These are phyloP conservation scores for Pseudonaja textilis DNA, from an alignment of 2,113 vertebrate genomes.

Conservation along the genomic window DNA sequence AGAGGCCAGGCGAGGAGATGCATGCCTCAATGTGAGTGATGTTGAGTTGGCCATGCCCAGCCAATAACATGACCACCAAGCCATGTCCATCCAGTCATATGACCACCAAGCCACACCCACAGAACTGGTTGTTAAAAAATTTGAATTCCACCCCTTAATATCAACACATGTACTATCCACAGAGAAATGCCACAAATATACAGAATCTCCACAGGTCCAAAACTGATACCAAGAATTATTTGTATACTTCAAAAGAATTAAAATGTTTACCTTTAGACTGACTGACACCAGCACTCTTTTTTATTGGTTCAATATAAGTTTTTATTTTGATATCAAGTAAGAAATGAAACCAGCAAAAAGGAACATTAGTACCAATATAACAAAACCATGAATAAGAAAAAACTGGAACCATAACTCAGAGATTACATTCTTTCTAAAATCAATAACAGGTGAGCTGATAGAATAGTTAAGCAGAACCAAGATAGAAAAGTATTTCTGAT, in stretches of 20 bases:
- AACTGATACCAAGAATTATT: neutral
- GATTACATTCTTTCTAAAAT: neutral
- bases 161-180: neutral
- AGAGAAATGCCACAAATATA: neutral
- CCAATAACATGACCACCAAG: too few relatives aligned
- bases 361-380: neutral
- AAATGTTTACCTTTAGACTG: neutral
- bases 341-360: neutral
- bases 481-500: neutral
- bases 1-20: too few relatives aligned
- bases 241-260: neutral
- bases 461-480: neutral
- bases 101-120: too few relatives aligned
- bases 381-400: neutral
- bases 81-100: too few relatives aligned
- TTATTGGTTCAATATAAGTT: neutral
- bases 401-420: too few relatives aligned
- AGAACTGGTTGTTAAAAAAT: too few relatives aligned
- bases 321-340: neutral
- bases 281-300: neutral
- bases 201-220: neutral
- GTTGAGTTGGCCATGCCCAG: too few relatives aligned
- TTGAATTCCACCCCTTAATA: neutral
- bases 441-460: neutral
- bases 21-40: too few relatives aligned